These are phyloP conservation scores for Piscicola geometra DNA, from an alignment of 2,888 invertebrate species.

Conservation along the genomic window DNA sequence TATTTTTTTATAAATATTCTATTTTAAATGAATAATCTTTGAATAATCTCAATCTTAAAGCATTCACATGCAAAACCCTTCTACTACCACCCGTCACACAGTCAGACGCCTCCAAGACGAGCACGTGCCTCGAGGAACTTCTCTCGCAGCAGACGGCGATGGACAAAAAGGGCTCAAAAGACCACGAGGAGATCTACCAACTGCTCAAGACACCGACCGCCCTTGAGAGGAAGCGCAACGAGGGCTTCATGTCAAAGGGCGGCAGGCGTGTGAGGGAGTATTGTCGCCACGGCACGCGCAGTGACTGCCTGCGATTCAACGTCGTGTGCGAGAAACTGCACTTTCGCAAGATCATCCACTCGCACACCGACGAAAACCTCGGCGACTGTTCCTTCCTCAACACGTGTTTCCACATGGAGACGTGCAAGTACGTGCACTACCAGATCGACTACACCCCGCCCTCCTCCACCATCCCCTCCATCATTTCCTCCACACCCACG, in stretches of 20 bases:
- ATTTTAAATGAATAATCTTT: too few species aligned
- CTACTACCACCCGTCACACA: too few species aligned
- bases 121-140: constrained; percentile 63
- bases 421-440: constrained; percentile 96
- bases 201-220: constrained; percentile 89
- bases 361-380: constrained; percentile 83
- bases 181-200: constrained; percentile 84
- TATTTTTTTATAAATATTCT: too few species aligned
- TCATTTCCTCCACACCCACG: constrained; percentile 27
- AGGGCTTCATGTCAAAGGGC: constrained; percentile 90
- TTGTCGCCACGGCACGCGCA: constrained; percentile 87
- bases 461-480: constrained; percentile 42
- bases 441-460: constrained; percentile 71
- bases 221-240: constrained; percentile 84
- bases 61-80: too few species aligned
- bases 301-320: constrained; percentile 67
- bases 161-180: constrained; percentile 88
- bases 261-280: constrained; percentile 73
- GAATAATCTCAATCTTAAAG: too few species aligned
- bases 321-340: constrained; percentile 81
- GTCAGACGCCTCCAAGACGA: constrained; percentile 18
- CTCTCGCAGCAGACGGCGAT: constrained; percentile 87
- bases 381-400: constrained; percentile 97
- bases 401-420: constrained; percentile 98
- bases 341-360: constrained; percentile 91